Evolutionary conservation across 64 coral and sea anemone species (phyloP).

Genomic region (Orbicella faveolata): DNA sequence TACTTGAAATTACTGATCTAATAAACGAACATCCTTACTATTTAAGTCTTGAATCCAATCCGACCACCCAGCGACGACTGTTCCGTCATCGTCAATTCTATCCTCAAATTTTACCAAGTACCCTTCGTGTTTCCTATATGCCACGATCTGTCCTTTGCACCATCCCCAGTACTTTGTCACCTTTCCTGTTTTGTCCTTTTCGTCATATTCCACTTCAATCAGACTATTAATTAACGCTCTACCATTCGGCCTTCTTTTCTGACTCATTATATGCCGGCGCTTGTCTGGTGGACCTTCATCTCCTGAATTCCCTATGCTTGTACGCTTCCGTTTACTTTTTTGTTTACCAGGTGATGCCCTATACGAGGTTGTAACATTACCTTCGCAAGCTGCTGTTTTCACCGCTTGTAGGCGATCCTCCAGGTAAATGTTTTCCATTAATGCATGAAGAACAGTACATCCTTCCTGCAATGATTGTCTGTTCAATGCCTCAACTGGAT

Average conservation of each 20-base stretch:
- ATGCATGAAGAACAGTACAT: constrained; percentile 22
- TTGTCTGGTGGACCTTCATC: constrained; percentile 48
- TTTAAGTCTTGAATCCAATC: constrained; percentile 29
- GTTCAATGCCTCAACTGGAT: constrained; percentile 46
- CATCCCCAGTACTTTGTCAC: constrained; percentile 38
- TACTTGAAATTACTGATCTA: not conserved
- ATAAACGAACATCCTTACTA: constrained; percentile 18
- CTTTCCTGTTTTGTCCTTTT: constrained; percentile 16
- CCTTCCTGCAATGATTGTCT: constrained; percentile 39
- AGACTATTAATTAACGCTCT: constrained; percentile 11
- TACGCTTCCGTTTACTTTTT: constrained; percentile 31
- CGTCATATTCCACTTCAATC: constrained; percentile 2
- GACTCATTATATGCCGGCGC: not conserved
- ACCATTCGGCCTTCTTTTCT: constrained; percentile 6
- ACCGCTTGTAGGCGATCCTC: constrained; percentile 52
- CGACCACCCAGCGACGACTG: not conserved
- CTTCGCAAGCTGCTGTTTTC: constrained; percentile 35
- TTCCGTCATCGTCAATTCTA: not conserved
- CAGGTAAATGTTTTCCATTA: constrained; percentile 54
- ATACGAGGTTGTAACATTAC: constrained; percentile 47
- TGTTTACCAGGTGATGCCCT: constrained; percentile 13
- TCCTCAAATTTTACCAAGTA: not conserved
- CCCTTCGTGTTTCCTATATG: not conserved
- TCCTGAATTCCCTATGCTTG: constrained; percentile 2
- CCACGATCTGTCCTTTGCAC: constrained; percentile 37